These are phyloP conservation scores for Idaea dimidiata DNA, from an alignment of 2,888 invertebrate genomes.

Conservation along the genomic window DNA sequence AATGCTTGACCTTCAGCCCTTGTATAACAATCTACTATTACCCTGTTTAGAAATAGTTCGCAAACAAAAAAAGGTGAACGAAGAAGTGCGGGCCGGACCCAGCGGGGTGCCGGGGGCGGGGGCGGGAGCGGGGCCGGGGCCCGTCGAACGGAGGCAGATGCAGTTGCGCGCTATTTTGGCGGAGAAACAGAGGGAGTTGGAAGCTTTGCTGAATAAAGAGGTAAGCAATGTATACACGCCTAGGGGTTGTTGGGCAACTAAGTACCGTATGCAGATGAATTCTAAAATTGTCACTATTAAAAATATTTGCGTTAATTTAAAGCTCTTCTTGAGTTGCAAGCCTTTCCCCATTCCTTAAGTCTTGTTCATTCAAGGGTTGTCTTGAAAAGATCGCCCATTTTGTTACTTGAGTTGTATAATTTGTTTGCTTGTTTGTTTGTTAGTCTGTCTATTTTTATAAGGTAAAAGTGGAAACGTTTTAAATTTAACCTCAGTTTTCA, in stretches of 20 bases:
- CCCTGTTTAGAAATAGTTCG: slow-evolving; percentile 56
- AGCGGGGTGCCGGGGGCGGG: slow-evolving; percentile 46
- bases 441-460: too few species aligned
- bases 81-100: slow-evolving; percentile 49
- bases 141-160: slow-evolving; percentile 76
- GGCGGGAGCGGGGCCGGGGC: slow-evolving; percentile 56
- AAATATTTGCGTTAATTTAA: too few species aligned
- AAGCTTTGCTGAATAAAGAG: slow-evolving; percentile 84
- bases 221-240: slow-evolving; percentile 30
- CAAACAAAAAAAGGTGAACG: slow-evolving; percentile 73
- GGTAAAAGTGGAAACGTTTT: too few species aligned
- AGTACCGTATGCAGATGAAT: too few species aligned
- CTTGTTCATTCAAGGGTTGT: too few species aligned
- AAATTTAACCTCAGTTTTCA: too few species aligned
- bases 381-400: not conserved
- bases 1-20: too few species aligned
- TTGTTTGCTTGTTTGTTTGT: too few species aligned
- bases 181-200: slow-evolving; percentile 83
- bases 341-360: too few species aligned
- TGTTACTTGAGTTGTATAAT: not conserved
- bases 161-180: slow-evolving; percentile 80
- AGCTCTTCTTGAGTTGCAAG: too few species aligned
- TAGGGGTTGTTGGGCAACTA: slow-evolving; percentile 6
- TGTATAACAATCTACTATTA: too few species aligned
- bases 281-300: too few species aligned